phyloP scores from a whole-genome alignment of 2,888 invertebrate genomes.

The Cryptus armator region DNA sequence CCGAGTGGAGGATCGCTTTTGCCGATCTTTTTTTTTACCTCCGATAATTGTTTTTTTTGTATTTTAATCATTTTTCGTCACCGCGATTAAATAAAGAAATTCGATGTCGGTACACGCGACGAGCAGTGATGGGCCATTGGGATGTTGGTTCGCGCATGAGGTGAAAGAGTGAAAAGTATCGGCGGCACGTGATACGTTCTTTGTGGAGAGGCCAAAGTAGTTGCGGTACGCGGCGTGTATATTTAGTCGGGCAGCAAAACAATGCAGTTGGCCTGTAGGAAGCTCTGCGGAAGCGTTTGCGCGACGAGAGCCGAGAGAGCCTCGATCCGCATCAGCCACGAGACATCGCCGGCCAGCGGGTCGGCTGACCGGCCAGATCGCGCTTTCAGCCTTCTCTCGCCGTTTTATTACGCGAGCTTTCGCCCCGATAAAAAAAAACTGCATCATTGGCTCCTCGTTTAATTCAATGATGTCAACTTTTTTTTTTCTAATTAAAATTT shows the following conservation, averaged over 20 bases:
- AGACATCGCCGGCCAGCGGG: conserved; percentile 37
- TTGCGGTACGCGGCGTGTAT: conserved; percentile 80
- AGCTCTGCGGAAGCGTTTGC: conserved; percentile 73
- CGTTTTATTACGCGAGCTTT: conserved; percentile 6
- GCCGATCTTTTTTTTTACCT: conserved; percentile 22
- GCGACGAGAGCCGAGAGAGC: conserved; percentile 25
- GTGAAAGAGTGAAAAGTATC: conserved; percentile 78
- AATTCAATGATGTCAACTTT: no score
- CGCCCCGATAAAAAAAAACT: not conserved
- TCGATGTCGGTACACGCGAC: not conserved
- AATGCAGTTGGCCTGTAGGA: conserved; percentile 82
- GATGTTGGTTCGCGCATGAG: conserved; percentile 51
- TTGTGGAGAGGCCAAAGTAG: conserved; percentile 77
- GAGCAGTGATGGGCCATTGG: not conserved
- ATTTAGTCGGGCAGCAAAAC: conserved; percentile 81
- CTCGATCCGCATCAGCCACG: conserved; percentile 13
- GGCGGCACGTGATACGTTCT: conserved; percentile 77
- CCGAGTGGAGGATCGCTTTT: conserved; percentile 33
- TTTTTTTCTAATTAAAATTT: no score
- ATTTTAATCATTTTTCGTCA: not conserved
- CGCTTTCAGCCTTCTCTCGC: not conserved
- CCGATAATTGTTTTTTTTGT: not conserved
- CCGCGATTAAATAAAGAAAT: not conserved
- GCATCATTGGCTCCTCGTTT: no score
- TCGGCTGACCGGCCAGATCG: conserved; percentile 24